A percentile compares a stretch with the other conserved stretches of the same genome.
Evolutionary conservation across 2,888 invertebrate species (phyloP).

Genomic region (Tipula unca): DNA sequence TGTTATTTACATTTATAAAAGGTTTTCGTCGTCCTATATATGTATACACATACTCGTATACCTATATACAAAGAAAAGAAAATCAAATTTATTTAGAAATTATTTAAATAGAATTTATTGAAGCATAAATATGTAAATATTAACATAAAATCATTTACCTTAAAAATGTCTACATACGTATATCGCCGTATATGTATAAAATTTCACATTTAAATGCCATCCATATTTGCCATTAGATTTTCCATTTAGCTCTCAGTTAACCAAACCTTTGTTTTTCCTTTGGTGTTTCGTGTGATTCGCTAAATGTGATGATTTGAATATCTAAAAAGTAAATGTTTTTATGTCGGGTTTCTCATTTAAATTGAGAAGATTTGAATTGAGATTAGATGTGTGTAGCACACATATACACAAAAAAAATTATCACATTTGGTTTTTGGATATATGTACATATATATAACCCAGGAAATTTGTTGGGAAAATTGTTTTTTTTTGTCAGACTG

Average conservation of each 20-base stretch:
- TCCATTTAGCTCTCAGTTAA: background rate
- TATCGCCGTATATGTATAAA: background rate
- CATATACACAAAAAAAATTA: background rate
- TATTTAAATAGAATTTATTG: slow-evolving; percentile 14
- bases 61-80: background rate
- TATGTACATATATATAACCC: background rate
- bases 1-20: background rate
- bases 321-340: background rate
- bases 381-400: background rate
- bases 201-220: background rate
- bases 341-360: background rate
- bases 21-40: background rate
- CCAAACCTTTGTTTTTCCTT: background rate
- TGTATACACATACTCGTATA: background rate
- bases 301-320: background rate
- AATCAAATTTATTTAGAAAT: slow-evolving; percentile 14
- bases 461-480: background rate
- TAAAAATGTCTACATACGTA: background rate
- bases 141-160: background rate
- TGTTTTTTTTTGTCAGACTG: background rate
- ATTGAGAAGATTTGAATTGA: background rate
- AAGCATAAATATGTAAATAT: background rate
- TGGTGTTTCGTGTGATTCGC: background rate
- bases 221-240: slow-evolving; percentile 1
- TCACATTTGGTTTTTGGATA: background rate